Conservation (phyloP, 2,797 vertebrate species). For the Anguilla anguilla region DNA sequence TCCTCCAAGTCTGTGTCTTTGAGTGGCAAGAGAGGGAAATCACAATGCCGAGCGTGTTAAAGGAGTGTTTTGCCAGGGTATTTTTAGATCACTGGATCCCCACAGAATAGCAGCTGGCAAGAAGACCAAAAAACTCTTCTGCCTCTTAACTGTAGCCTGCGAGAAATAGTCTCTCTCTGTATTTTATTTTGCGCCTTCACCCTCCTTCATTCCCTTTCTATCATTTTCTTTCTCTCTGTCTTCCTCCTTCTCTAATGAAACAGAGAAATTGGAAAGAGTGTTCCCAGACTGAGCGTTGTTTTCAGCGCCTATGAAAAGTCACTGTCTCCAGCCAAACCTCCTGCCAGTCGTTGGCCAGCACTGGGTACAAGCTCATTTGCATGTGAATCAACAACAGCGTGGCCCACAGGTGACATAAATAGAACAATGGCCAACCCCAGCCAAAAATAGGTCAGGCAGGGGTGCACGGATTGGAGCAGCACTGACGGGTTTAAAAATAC, state of each 20-base stretch:
- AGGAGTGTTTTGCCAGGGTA: slow-evolving; percentile 37
- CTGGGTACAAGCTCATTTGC: slow-evolving; percentile 88
- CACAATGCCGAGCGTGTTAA: slow-evolving; percentile 34
- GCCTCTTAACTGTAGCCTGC: slow-evolving; percentile 22
- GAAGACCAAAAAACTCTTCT: slow-evolving; percentile 28
- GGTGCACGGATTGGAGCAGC: slow-evolving; percentile 95
- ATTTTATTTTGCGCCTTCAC: not conserved
- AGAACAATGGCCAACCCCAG: slow-evolving; percentile 99
- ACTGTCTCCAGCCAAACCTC: slow-evolving; percentile 59
- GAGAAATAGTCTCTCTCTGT: slow-evolving; percentile 37
- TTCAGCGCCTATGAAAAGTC: slow-evolving; percentile 58
- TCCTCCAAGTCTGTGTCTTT: slow-evolving; percentile 32
- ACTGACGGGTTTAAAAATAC: slow-evolving; percentile 99
- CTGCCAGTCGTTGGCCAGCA: slow-evolving; percentile 75
- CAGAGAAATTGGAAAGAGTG: slow-evolving; percentile 39
- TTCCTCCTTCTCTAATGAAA: slow-evolving; percentile 3
- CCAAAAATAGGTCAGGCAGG: slow-evolving; percentile 99
- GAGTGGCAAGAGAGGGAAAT: slow-evolving; percentile 28
- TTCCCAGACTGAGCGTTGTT: slow-evolving; percentile 51
- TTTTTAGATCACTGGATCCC: slow-evolving; percentile 40
- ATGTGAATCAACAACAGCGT: slow-evolving; percentile 98
- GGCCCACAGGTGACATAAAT: slow-evolving; percentile 98
- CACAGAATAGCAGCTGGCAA: slow-evolving; percentile 30
- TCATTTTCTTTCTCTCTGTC: slow-evolving; percentile 24
- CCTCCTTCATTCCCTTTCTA: slow-evolving; percentile 7